Percentiles rank a stretch among this genome's conserved stretches.
Conservation (phyloP, 2,797 vertebrate genomes). For the Amniataba percoides region DNA sequence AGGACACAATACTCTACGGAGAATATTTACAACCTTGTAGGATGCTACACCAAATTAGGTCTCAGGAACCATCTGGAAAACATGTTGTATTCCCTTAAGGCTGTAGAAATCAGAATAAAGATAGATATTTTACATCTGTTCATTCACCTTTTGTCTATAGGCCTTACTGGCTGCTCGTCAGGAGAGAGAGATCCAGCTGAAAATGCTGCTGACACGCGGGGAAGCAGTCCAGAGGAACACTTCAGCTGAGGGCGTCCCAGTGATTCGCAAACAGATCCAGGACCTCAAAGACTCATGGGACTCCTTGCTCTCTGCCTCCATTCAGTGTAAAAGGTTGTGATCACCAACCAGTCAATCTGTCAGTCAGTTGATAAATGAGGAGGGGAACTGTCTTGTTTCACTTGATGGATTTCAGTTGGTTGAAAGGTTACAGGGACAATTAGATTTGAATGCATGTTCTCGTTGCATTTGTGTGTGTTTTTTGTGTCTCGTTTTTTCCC, state of each 20-base stretch:
- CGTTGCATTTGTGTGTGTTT: slow-evolving; percentile 1
- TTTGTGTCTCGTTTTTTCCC: slow-evolving; percentile 15
- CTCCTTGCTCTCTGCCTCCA: slow-evolving; percentile 90
- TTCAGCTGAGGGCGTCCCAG: slow-evolving; percentile 91
- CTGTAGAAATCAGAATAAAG: background rate
- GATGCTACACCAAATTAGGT: background rate
- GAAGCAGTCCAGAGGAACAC: slow-evolving; percentile 96
- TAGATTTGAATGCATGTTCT: slow-evolving; percentile 21
- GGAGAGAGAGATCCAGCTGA: slow-evolving; percentile 97
- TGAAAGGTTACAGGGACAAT: slow-evolving; percentile 55
- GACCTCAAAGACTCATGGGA: slow-evolving; percentile 95
- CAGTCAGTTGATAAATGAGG: slow-evolving; percentile 41
- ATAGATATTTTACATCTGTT: background rate
- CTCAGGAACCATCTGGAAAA: background rate
- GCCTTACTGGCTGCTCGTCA: slow-evolving; percentile 91
- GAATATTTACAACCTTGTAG: background rate
- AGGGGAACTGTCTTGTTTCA: slow-evolving; percentile 49
- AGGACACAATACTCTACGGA: too few species aligned
- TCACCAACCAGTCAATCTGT: slow-evolving; percentile 31
- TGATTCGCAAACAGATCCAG: slow-evolving; percentile 92
- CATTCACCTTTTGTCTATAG: slow-evolving; percentile 76
- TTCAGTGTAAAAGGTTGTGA: slow-evolving; percentile 95
- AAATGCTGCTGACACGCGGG: slow-evolving; percentile 93
- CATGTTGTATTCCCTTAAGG: slow-evolving; percentile 1
- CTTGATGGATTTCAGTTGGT: slow-evolving; percentile 55